Conservation (phyloP, 2,888 invertebrate genomes). For the Sinhomidia bicolor region DNA sequence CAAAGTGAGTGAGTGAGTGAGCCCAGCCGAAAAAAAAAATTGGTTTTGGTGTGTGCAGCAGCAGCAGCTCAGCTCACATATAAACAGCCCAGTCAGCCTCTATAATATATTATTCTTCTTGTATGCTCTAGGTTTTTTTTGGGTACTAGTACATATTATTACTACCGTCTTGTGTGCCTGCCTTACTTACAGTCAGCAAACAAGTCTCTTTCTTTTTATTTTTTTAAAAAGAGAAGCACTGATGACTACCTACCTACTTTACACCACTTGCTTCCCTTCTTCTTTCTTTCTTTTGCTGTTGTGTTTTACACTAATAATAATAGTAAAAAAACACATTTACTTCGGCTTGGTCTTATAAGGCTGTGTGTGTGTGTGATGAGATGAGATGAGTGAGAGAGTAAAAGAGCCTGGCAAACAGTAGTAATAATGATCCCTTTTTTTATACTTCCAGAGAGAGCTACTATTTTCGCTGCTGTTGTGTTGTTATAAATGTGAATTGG, state of each 20-base stretch:
- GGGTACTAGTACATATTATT: not conserved
- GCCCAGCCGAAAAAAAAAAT: not conserved
- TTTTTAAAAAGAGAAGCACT: not conserved
- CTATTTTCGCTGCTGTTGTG: no score
- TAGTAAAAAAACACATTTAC: constrained; percentile 32
- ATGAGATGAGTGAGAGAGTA: not conserved
- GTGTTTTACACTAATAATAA: no score
- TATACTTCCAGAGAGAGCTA: not conserved
- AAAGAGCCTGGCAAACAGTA: not conserved
- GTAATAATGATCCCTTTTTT: constrained; percentile 17
- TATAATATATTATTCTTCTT: no score
- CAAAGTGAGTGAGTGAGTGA: not conserved
- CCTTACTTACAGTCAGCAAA: no score
- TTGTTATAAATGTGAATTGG: no score
- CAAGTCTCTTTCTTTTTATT: no score
- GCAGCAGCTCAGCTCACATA: not conserved
- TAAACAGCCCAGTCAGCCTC: no score
- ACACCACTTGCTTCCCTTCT: no score
- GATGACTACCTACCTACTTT: not conserved
- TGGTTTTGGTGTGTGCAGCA: not conserved
- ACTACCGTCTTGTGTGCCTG: no score
- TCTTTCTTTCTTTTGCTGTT: no score
- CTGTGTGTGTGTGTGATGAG: no score
- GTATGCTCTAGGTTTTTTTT: no score
- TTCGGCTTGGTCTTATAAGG: constrained; percentile 22